These are phyloP conservation scores for Zoanthus gigantus DNA, from an alignment of 92 coral and sea anemone genomes.

Conservation along the genomic window DNA sequence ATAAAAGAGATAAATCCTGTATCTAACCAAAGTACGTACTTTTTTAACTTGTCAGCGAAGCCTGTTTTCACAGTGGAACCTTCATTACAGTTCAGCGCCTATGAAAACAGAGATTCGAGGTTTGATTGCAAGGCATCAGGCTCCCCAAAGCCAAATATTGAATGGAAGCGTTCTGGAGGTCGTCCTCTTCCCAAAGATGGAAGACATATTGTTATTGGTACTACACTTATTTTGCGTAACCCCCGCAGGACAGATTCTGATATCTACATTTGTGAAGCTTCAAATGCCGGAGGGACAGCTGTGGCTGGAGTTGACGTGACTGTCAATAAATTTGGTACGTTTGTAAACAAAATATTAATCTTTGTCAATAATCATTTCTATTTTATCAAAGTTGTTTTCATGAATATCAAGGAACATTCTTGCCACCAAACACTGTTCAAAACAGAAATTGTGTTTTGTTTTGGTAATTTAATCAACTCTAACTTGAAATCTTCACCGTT, in stretches of 20 bases:
- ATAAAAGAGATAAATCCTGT: too few species aligned
- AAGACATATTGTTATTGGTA: slow-evolving; percentile 60
- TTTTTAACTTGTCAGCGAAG: slow-evolving; percentile 50
- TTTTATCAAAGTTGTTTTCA: too few species aligned
- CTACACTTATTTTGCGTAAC: slow-evolving; percentile 65
- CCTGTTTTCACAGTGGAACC: slow-evolving; percentile 72
- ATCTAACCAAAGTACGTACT: too few species aligned
- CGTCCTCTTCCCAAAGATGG: slow-evolving; percentile 64
- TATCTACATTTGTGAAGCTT: slow-evolving; percentile 79
- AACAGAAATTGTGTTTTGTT: too few species aligned
- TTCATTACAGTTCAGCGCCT: slow-evolving; percentile 59
- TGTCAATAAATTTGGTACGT: slow-evolving; percentile 65
- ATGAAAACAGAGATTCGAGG: slow-evolving; percentile 62
- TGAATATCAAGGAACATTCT: too few species aligned
- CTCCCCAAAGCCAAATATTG: slow-evolving; percentile 74
- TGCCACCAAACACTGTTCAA: too few species aligned
- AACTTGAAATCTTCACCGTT: too few species aligned
- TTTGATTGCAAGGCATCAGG: slow-evolving; percentile 76
- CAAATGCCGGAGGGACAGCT: slow-evolving; percentile 73
- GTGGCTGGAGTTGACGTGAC: slow-evolving; percentile 74
- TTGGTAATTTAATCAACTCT: too few species aligned
- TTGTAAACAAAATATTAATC: neutral
- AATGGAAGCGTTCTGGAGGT: slow-evolving; percentile 82
- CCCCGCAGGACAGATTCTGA: slow-evolving; percentile 76
- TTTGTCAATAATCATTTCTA: too few species aligned